Percentiles rank a stretch among this genome's conserved stretches.
These are phyloP conservation scores for Actinia tenebrosa DNA, from an alignment of 64 coral and sea anemone species.

Conservation along the genomic window DNA sequence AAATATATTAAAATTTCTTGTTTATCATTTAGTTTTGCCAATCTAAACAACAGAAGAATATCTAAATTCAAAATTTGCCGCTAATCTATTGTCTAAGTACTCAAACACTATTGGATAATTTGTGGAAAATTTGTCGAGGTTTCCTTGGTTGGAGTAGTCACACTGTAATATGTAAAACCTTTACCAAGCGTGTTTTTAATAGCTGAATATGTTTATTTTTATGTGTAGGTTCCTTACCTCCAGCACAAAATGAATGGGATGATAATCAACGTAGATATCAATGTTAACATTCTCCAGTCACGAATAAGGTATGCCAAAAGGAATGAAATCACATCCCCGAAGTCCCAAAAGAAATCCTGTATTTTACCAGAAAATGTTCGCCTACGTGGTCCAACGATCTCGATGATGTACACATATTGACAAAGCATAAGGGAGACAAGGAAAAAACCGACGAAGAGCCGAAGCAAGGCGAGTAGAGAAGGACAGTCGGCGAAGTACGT, in stretches of 20 bases:
- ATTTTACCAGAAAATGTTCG: conserved; percentile 56
- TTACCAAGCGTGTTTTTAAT: too few relatives aligned
- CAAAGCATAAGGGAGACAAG: conserved; percentile 30
- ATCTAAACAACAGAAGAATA: too few relatives aligned
- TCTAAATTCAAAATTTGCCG: too few relatives aligned
- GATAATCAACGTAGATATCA: not conserved
- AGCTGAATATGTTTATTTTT: too few relatives aligned
- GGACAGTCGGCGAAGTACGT: conserved; percentile 48
- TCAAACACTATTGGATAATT: too few relatives aligned
- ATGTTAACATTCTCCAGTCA: conserved; percentile 36
- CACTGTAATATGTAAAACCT: too few relatives aligned
- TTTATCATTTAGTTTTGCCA: too few relatives aligned
- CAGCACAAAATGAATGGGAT: not conserved
- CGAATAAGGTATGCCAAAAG: conserved; percentile 41
- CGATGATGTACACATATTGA: conserved; percentile 47
- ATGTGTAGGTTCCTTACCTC: not conserved
- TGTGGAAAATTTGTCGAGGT: too few relatives aligned
- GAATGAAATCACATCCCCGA: not conserved
- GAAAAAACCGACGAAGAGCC: conserved; percentile 43
- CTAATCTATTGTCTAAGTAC: too few relatives aligned
- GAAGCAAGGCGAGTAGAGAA: conserved; percentile 47
- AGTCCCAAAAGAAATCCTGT: conserved; percentile 22
- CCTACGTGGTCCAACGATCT: conserved; percentile 47
- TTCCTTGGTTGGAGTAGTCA: too few relatives aligned
- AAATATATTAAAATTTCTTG: too few relatives aligned